Percentiles rank a stretch among this genome's conserved stretches.
Evolutionary conservation across 53 echinoderm and acorn worm species (phyloP).

Genomic region (Patiria pectinifera): DNA sequence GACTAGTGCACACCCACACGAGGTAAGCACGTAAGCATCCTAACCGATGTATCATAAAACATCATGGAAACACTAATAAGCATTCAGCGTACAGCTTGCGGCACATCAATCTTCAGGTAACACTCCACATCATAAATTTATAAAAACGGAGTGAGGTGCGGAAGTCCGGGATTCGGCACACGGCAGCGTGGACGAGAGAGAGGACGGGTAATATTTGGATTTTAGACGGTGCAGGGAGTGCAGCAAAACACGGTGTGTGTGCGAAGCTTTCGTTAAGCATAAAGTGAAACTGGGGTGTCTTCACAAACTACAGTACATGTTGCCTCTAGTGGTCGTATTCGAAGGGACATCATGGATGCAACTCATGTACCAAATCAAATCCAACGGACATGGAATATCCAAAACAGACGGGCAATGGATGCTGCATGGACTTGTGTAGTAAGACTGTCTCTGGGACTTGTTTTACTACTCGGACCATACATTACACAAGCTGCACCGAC

Average conservation of each 20-base stretch:
- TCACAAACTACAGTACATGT: no score
- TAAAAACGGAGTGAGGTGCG: background rate
- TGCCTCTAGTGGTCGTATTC: background rate
- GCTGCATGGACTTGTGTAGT: constrained; percentile 24
- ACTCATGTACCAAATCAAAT: background rate
- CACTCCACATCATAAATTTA: background rate
- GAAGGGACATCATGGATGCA: background rate
- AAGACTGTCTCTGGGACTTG: constrained; percentile 20
- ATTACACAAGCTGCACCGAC: constrained; percentile 34
- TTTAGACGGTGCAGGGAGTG: background rate
- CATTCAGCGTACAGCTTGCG: background rate
- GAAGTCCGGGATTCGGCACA: background rate
- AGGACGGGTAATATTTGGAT: background rate
- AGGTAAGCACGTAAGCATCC: background rate
- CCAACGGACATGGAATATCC: background rate
- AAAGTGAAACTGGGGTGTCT: no score
- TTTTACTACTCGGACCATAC: constrained; percentile 37
- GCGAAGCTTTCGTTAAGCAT: background rate
- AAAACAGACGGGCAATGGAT: background rate
- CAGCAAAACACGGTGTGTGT: background rate
- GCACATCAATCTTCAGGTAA: constrained; percentile 37
- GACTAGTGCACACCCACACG: constrained; percentile 40
- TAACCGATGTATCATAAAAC: constrained; percentile 18
- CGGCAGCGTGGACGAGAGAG: background rate
- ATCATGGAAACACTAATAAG: background rate